Base-by-base conservation (phyloP, 2,888 invertebrate genomes). In the Platycheirus rosarum region DNA sequence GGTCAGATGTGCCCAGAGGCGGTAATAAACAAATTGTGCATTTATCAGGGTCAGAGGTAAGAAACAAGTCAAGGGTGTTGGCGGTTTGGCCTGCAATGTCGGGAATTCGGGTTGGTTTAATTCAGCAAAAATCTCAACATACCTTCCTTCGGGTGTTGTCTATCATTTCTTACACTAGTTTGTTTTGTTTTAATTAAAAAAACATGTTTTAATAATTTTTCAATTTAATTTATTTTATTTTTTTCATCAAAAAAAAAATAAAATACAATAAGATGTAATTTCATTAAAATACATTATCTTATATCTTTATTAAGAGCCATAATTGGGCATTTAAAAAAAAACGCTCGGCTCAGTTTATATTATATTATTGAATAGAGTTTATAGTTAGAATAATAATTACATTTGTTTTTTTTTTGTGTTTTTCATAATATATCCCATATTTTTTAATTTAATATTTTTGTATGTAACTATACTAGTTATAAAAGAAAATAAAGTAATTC, bases 361-460 rank as follows among this genome's bases (percentile, higher is more conserved):
- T 66, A 46, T 16, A 40, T 13, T 29, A 42, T 65, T 55, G 42
- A 29, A 29, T 60, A 37, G 48, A 55, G 65, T 65, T 62, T 60
- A 60, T 62, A 62, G 65, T 23, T 23, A 66, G 66, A 66, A 73
- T 78, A 68, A 62, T 78, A 68, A 62, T 78, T 76, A 78, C 73
- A 32, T 37, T 23, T 51, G 20, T 23, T 53, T 37, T 6, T 23
- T 51, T 35, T 14, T 62, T 37, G 2, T 26, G 46, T 14, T 13
- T 23, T 60, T 26, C 35, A 32, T 49, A 11, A 65, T 42, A 66
- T 51, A 70, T 42, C 66, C 66, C 48, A 60, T 8, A 26, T 60
- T 49, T 66, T 16, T 65, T 20, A 26, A 37, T 40, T 40, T 40
- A 57, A 46, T 35, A 23, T 48, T 66, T 13, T 51, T 18, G 40